Percentiles rank a stretch among this genome's conserved stretches.
Conservation (phyloP, 1,140 invertebrate species). For the Anastrepha ludens region DNA sequence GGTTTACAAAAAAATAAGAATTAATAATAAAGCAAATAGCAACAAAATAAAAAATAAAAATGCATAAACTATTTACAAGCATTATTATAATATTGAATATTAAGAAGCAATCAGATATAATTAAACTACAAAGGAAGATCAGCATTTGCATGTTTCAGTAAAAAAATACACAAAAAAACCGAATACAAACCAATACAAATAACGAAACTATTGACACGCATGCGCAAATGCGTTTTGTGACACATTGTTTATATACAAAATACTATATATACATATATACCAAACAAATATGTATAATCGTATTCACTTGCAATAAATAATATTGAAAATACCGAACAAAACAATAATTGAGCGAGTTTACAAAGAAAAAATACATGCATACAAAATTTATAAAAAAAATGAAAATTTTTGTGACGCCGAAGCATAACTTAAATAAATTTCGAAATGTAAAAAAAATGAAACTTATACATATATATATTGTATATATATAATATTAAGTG, state of each 20-base stretch:
- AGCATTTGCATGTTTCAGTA: constrained; percentile 34
- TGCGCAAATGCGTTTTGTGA: background rate
- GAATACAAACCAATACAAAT: background rate
- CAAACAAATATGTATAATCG: background rate
- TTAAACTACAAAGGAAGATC: constrained; percentile 33
- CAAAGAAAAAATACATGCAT: background rate
- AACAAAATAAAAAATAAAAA: background rate
- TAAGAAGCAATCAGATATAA: background rate
- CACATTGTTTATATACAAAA: constrained; percentile 12
- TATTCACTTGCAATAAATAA: constrained; percentile 17
- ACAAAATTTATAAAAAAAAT: background rate
- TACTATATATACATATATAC: background rate
- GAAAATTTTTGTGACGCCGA: background rate
- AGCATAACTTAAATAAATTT: background rate
- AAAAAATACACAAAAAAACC: background rate
- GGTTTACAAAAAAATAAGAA: background rate
- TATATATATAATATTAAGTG: background rate
- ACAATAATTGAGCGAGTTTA: constrained; percentile 9
- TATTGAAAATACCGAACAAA: background rate
- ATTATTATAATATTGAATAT: background rate
- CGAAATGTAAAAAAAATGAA: background rate
- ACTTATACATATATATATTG: background rate
- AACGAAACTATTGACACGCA: too few relatives aligned
- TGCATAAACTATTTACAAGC: background rate
- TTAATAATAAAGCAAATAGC: background rate